Conservation (phyloP, 2,888 invertebrate genomes). For the Sinohyriopsis cumingii region DNA sequence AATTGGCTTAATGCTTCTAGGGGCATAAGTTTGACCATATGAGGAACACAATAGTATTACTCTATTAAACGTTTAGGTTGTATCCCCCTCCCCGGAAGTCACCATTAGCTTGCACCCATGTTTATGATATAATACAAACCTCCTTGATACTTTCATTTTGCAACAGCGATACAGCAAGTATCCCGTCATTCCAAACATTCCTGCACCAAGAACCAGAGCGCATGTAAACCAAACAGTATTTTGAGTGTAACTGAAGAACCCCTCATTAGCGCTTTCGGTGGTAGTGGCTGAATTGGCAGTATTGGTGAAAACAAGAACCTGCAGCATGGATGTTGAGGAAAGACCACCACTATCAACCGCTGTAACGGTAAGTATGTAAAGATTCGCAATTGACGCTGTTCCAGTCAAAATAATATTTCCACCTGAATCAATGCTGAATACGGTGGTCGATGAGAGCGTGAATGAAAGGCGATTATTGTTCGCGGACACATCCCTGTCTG, state of each 20-base stretch:
- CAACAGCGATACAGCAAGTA: slow-evolving; percentile 1
- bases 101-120: too few species aligned
- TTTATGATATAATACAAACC: too few species aligned
- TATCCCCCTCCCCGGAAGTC: too few species aligned
- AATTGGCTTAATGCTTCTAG: too few species aligned
- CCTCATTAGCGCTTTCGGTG: slow-evolving; percentile 1
- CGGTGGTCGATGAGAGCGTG: slow-evolving; percentile 20
- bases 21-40: too few species aligned
- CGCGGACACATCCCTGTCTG: slow-evolving; percentile 25
- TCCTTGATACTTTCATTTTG: not conserved
- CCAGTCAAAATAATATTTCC: slow-evolving; percentile 26
- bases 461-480: slow-evolving; percentile 23
- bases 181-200: not conserved
- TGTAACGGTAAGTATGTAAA: slow-evolving; percentile 21
- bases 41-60: too few species aligned
- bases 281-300: slow-evolving; percentile 10
- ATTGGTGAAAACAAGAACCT: slow-evolving; percentile 8
- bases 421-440: slow-evolving; percentile 23
- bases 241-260: slow-evolving; percentile 18
- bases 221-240: slow-evolving; percentile 12
- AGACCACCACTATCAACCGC: slow-evolving; percentile 23
- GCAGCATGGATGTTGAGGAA: slow-evolving; percentile 13
- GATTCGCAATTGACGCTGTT: slow-evolving; percentile 16
- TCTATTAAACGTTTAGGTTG: too few species aligned
- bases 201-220: slow-evolving; percentile 4